phyloP scores from a whole-genome alignment of 2,888 invertebrate genomes.

The Homarus gammarus region DNA sequence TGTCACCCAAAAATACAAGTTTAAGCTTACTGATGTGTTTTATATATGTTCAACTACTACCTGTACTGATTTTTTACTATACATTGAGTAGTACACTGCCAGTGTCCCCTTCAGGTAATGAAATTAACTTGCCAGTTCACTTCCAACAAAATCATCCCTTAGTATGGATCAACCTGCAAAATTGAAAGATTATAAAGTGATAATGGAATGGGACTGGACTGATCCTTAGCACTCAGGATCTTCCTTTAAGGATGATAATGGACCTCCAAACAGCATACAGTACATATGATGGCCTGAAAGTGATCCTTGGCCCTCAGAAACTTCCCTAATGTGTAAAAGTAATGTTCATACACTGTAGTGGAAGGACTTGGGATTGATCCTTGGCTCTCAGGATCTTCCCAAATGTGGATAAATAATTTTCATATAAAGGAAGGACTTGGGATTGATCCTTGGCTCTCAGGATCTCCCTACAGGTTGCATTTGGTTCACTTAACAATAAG shows the following conservation, averaged over 20 bases:
- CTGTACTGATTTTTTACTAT: too few species aligned
- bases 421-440: background rate
- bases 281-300: background rate
- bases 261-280: background rate
- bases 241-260: background rate
- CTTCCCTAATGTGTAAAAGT: background rate
- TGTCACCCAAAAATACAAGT: too few species aligned
- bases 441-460: slow-evolving; percentile 27
- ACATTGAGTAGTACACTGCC: too few species aligned
- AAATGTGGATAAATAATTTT: background rate
- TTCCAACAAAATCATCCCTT: background rate
- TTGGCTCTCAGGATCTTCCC: slow-evolving; percentile 32
- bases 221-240: slow-evolving; percentile 5
- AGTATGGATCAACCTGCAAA: background rate
- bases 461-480: background rate
- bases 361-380: slow-evolving; percentile 4
- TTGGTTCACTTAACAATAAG: background rate
- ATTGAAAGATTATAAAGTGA: background rate
- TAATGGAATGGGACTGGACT: background rate
- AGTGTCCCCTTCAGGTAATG: too few species aligned
- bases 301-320: slow-evolving; percentile 26
- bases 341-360: background rate
- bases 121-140: background rate
- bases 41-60: too few species aligned
- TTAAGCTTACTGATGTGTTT: too few species aligned